Evolutionary conservation across 2,888 invertebrate genomes (phyloP), one percentile per base, ranked within the genome.

Genomic region (Pachydiplax longipennis): DNA sequence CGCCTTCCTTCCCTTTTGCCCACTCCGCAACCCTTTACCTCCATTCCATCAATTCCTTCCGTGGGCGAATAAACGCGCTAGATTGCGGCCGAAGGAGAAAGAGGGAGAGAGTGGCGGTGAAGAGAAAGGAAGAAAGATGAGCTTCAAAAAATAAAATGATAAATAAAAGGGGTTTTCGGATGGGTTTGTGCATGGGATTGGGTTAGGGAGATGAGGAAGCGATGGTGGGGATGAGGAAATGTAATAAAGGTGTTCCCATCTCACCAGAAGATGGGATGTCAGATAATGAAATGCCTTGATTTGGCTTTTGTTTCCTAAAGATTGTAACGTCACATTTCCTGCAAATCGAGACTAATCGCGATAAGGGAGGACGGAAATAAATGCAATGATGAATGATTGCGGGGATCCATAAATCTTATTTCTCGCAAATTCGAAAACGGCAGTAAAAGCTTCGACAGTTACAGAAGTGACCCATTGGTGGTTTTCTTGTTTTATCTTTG

Each of bases 231-330:
- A 53, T 8, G 25, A 22, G 15, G 81, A 73, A 31, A 73, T 73
- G 73, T 73, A 73, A 73, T 73, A 73, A 73, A 73, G 73, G 73
- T 73, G 31, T 58, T 87, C 35, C 58, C 58, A 22, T 35, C 87
- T 87, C 61, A 35, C 12, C 35, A 37, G 87, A 61, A 87, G 87
- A 87, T 61, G 65, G 87, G 40, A 65, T 87, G 61, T 87, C 87
- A 61, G 87, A 87, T 87, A 87, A 87, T 87, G 61, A 87, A 87
- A 87, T n/a, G 61, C 87, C 87, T 87, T 58, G 83, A 35, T 58
- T 58, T 35, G 53, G 83, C 83, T 83, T 83, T 65, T 87, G 87
- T 87, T 87, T 87, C 87, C 87, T 65, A 22, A 61, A 65, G 87
- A 87, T 61, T 87, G 87, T 65, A 37, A 87, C 61, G 87, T 87